Evolutionary conservation across 2,797 vertebrate genomes (phyloP), one percentile per base, ranked within the genome.

Genomic region (Atherinosoma microstoma): DNA sequence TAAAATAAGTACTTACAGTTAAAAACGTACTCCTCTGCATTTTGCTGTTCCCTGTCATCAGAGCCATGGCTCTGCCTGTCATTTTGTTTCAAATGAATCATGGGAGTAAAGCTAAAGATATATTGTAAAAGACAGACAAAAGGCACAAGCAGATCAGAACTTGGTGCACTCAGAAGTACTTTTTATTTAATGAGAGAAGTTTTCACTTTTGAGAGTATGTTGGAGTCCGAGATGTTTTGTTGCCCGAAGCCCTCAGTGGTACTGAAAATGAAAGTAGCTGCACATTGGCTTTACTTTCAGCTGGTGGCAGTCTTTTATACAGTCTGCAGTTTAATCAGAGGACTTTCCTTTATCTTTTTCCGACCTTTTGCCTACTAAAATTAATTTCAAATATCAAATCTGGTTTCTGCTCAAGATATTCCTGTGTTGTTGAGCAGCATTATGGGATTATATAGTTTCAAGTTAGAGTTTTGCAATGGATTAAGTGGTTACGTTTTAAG

Each of bases 391-490:
- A 54, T 38, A 30, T 54, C 58, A 70, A 59, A 66, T 73, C 60
- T 73, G 7, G 6, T 74, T 72, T 64, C 53, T 78, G 77, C 66
- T 67, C 64, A 40, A 62, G 58, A 75, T 83, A 54, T 61, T 1
- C 47, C 47, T 45, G 30, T 49, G 47, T 59, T 58, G 54, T 57
- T 20, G 22, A 73, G 64, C 36, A 64, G 70, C 40, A 49, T 73
- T 64, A 73, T 73, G 61, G 42, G 77, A 85, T 83, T 83, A 81
- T 8, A 22, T 22, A 58, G 67, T 66, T 70, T 32, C 56, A 70
- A 72, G 81, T 62, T 60, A 49, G 73, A 69, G 40, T 73, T 76
- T 80, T 75, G 63, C 65, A 51, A 76, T 66, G 57, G 71, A 49
- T 76, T 51, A 53, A 58, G 67, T 82, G 22, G 16, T 53, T 34